Percentiles rank a stretch among this genome's conserved stretches.
Evolutionary conservation across 2,888 invertebrate species (phyloP).

Genomic region (Rhabditoides inermis): DNA sequence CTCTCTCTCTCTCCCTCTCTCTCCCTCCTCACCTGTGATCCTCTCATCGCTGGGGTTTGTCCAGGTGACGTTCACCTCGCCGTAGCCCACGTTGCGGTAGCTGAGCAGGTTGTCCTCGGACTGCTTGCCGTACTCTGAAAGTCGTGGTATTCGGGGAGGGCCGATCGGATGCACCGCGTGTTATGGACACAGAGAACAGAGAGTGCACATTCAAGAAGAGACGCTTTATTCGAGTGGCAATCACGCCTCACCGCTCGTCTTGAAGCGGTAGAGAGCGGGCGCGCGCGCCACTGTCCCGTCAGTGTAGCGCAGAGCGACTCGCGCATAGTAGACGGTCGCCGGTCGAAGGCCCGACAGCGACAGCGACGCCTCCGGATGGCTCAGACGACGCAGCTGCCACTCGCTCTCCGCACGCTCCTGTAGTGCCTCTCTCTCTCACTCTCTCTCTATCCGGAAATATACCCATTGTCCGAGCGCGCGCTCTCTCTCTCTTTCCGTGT

Average conservation of each 20-base stretch:
- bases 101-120: slow-evolving; percentile 35
- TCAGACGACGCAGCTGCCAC: slow-evolving; percentile 36
- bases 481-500: background rate
- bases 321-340: slow-evolving; percentile 45
- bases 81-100: slow-evolving; percentile 39
- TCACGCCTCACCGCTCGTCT: slow-evolving; percentile 33
- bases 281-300: slow-evolving; percentile 42
- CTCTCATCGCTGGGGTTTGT: too few species aligned
- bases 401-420: slow-evolving; percentile 21
- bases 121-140: too few species aligned
- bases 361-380: slow-evolving; percentile 30
- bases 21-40: too few species aligned
- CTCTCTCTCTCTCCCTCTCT: too few species aligned
- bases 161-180: too few species aligned
- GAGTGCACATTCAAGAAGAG: too few species aligned
- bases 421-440: background rate
- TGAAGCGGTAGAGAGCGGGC: slow-evolving; percentile 44
- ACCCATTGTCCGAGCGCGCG: too few species aligned
- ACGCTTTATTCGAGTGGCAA: slow-evolving; percentile 1
- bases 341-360: slow-evolving; percentile 34
- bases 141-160: too few species aligned
- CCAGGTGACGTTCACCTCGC: slow-evolving; percentile 39
- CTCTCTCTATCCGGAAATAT: too few species aligned
- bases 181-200: too few species aligned
- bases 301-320: slow-evolving; percentile 35